A percentile compares a stretch with the other conserved stretches of the same genome.
phyloP scores from a whole-genome alignment of 2,888 invertebrate species.

The Brachypterus glaber region DNA sequence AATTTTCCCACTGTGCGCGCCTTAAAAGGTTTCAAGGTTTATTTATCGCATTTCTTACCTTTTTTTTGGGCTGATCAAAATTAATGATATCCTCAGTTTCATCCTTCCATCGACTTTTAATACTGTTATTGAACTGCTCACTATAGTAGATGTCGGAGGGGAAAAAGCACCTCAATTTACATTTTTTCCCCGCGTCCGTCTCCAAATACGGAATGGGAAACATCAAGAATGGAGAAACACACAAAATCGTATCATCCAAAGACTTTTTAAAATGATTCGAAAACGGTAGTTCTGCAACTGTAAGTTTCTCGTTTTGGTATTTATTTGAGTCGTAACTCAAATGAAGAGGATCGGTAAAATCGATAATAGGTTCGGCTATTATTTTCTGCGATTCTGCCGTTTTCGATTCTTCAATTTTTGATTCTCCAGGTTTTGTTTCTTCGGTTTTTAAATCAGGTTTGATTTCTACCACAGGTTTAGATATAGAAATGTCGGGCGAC shows the following conservation, averaged over 20 bases:
- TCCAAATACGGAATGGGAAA: slow-evolving; percentile 82
- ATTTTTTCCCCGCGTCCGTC: slow-evolving; percentile 71
- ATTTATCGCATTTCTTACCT: slow-evolving; percentile 14
- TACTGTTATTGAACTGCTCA: slow-evolving; percentile 41
- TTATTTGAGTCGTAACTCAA: slow-evolving; percentile 21
- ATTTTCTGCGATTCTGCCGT: slow-evolving; percentile 37
- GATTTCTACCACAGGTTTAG: slow-evolving; percentile 17
- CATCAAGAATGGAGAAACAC: slow-evolving; percentile 78
- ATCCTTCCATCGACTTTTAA: slow-evolving; percentile 26
- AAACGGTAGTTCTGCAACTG: slow-evolving; percentile 51
- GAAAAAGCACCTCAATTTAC: slow-evolving; percentile 62
- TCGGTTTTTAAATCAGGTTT: slow-evolving; percentile 4
- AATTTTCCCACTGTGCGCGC: no score
- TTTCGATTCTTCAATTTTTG: slow-evolving; percentile 12
- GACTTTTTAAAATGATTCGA: slow-evolving; percentile 65
- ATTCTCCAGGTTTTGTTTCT: slow-evolving; percentile 23
- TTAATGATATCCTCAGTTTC: not conserved
- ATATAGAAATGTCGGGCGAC: slow-evolving; percentile 28
- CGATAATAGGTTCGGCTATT: slow-evolving; percentile 52
- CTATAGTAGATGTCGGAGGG: slow-evolving; percentile 67
- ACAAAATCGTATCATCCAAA: slow-evolving; percentile 62
- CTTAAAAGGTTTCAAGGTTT: no score
- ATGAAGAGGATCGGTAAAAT: slow-evolving; percentile 76
- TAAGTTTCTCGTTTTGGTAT: slow-evolving; percentile 25
- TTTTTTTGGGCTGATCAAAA: slow-evolving; percentile 14